Evolutionary conservation across 2,888 invertebrate species (phyloP).

Genomic region (Diplazon laetatorius): DNA sequence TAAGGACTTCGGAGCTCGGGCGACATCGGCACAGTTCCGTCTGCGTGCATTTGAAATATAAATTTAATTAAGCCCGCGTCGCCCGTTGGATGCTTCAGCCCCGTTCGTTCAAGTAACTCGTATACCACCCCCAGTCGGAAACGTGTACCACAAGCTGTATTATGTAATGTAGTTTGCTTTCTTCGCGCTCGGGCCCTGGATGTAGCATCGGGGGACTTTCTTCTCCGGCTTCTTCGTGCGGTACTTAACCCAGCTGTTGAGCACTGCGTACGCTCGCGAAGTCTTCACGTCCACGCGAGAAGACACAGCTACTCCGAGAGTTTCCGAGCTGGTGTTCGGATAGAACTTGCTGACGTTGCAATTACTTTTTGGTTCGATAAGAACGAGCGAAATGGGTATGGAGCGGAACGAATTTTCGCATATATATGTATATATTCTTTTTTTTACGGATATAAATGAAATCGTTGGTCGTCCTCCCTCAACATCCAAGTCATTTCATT

Average conservation of each 20-base stretch:
- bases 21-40: neutral
- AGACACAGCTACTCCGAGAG: slow-evolving; percentile 62
- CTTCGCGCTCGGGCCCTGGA: slow-evolving; percentile 68
- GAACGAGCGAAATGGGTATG: slow-evolving; percentile 69
- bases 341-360: slow-evolving; percentile 72
- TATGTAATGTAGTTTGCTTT: slow-evolving; percentile 74
- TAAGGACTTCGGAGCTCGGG: neutral
- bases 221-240: slow-evolving; percentile 1
- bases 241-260: slow-evolving; percentile 1
- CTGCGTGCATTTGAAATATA: slow-evolving; percentile 68
- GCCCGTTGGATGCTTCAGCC: slow-evolving; percentile 56
- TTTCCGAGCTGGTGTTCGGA: slow-evolving; percentile 72
- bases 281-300: slow-evolving; percentile 38
- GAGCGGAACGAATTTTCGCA: neutral
- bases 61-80: slow-evolving; percentile 73
- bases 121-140: slow-evolving; percentile 5
- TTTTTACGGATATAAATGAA: neutral
- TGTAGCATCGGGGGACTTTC: slow-evolving; percentile 37
- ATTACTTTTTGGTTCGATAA: slow-evolving; percentile 78
- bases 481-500: too few species aligned
- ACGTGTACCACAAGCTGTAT: slow-evolving; percentile 65
- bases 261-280: slow-evolving; percentile 36
- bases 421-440: too few species aligned
- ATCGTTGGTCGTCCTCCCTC: too few species aligned
- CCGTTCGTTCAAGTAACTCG: slow-evolving; percentile 62